Percentiles rank a stretch among this genome's conserved stretches.
Conservation (phyloP, 2,797 vertebrate genomes). For the Glossophaga mutica region DNA sequence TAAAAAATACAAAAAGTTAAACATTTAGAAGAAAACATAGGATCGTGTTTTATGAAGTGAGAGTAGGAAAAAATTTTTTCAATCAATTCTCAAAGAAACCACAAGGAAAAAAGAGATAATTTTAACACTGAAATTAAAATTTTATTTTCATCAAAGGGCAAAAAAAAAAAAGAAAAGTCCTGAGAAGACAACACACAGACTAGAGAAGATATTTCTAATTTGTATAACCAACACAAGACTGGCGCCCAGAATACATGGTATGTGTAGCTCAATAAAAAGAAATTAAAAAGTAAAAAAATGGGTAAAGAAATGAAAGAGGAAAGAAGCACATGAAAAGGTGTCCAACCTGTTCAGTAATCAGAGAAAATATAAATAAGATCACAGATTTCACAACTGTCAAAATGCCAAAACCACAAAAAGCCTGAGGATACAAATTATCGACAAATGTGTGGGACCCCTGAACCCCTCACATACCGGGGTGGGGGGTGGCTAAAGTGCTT, state of each 20-base stretch:
- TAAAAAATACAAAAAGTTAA: neutral
- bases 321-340: neutral
- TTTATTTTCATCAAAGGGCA: neutral
- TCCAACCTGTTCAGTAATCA: neutral
- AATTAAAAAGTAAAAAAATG: neutral
- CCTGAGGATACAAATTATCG: neutral
- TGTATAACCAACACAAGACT: neutral
- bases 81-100: neutral
- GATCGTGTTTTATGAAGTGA: neutral
- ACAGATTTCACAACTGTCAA: neutral
- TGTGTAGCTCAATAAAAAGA: neutral
- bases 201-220: slow-evolving; percentile 5
- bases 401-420: neutral
- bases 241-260: neutral
- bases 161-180: neutral
- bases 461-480: neutral
- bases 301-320: neutral
- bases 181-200: neutral
- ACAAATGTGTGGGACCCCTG: neutral
- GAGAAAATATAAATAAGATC: neutral
- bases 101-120: neutral
- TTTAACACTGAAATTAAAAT: neutral
- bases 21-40: neutral
- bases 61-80: neutral
- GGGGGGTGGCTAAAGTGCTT: neutral